phyloP scores from a whole-genome alignment of 2,113 vertebrate species.

The Hirundichthys speculiger region DNA sequence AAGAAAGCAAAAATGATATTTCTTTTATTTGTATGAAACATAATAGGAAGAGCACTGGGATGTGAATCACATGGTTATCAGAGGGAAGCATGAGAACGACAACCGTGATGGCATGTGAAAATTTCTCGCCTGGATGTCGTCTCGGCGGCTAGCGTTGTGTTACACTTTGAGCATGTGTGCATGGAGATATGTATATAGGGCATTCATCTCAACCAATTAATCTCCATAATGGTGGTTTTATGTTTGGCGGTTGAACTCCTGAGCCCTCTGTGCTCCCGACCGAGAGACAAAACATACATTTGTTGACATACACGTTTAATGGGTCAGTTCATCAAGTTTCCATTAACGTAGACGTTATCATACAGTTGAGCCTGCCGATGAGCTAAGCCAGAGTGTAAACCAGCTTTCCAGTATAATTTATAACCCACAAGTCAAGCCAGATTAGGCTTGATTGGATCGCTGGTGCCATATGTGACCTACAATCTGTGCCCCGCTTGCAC shows the following conservation, averaged over 20 bases:
- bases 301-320: slow-evolving; percentile 60
- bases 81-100: background rate
- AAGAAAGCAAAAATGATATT: too few species aligned
- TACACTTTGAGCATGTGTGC: background rate
- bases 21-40: too few species aligned
- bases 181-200: background rate
- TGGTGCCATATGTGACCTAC: slow-evolving; percentile 85
- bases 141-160: background rate
- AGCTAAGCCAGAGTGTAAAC: slow-evolving; percentile 67
- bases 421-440: slow-evolving; percentile 78
- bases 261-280: slow-evolving; percentile 11
- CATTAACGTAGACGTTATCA: slow-evolving; percentile 51
- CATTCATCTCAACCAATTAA: background rate
- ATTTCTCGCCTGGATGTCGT: background rate
- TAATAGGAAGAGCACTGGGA: background rate
- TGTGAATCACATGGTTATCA: background rate
- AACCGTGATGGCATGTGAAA: background rate
- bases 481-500: slow-evolving; percentile 74
- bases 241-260: background rate
- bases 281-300: slow-evolving; percentile 31
- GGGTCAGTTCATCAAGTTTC: slow-evolving; percentile 46
- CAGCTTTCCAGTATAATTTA: slow-evolving; percentile 77
- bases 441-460: slow-evolving; percentile 82
- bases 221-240: background rate
- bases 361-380: slow-evolving; percentile 42